These are phyloP conservation scores for Arizona elegans DNA, from an alignment of 2,113 vertebrate genomes.

Conservation along the genomic window DNA sequence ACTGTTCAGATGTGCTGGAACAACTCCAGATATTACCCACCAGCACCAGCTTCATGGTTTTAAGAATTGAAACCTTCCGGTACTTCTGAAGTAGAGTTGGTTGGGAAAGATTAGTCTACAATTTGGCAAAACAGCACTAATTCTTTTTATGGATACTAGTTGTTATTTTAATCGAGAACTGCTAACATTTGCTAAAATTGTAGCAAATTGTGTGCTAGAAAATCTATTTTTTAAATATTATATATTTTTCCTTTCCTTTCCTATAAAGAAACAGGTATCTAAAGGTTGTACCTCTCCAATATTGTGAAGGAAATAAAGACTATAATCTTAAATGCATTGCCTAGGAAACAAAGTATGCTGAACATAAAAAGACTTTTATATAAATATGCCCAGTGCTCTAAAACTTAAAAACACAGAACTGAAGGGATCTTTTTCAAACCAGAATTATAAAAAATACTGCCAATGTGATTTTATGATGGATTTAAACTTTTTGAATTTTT, in stretches of 20 bases:
- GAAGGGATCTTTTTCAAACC: background rate
- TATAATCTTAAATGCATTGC: background rate
- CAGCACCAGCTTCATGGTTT: background rate
- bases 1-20: background rate
- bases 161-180: background rate
- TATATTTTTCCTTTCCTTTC: background rate
- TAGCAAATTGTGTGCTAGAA: conserved; percentile 2
- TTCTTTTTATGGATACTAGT: background rate
- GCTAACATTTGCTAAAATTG: background rate
- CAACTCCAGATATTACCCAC: background rate
- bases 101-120: background rate
- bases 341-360: background rate
- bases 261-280: background rate
- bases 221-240: background rate
- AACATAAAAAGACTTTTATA: background rate
- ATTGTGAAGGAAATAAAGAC: background rate
- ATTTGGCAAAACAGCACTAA: background rate
- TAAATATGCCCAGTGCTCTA: background rate
- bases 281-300: background rate
- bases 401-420: background rate
- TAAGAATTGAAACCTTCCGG: background rate
- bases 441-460: background rate
- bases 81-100: background rate
- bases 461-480: background rate
- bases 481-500: background rate